phyloP scores from a whole-genome alignment of 2,113 vertebrate species.

The Gallinago paraguaiae region DNA sequence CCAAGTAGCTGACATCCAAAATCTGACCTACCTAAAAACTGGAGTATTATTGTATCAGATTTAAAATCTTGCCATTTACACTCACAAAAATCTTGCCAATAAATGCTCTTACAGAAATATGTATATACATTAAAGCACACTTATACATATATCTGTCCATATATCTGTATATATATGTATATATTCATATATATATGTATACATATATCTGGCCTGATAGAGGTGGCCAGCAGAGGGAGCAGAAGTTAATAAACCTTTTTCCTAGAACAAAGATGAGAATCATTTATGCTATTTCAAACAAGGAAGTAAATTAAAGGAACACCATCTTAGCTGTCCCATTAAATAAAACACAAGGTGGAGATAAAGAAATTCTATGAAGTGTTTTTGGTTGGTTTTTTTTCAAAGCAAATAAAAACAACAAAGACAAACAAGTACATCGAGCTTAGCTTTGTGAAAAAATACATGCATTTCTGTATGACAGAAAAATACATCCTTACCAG shows the following conservation, averaged over 20 bases:
- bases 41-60: neutral
- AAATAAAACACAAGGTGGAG: neutral
- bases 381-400: neutral
- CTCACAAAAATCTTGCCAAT: neutral
- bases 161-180: no score
- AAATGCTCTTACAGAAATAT: neutral
- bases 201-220: neutral
- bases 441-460: neutral
- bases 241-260: neutral
- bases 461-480: neutral
- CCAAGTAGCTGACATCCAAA: conserved; percentile 59
- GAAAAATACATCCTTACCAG: neutral
- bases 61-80: neutral
- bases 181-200: no score
- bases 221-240: conserved; percentile 61
- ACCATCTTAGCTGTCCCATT: neutral
- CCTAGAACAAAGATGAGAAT: neutral
- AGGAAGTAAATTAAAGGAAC: neutral
- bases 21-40: conserved; percentile 20
- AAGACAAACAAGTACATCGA: neutral
- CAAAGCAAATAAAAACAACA: neutral
- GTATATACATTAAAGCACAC: neutral
- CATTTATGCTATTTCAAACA: neutral
- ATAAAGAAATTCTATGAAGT: neutral
- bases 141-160: neutral